phyloP scores from a whole-genome alignment of 2,888 invertebrate species.

The Nebria salina region DNA sequence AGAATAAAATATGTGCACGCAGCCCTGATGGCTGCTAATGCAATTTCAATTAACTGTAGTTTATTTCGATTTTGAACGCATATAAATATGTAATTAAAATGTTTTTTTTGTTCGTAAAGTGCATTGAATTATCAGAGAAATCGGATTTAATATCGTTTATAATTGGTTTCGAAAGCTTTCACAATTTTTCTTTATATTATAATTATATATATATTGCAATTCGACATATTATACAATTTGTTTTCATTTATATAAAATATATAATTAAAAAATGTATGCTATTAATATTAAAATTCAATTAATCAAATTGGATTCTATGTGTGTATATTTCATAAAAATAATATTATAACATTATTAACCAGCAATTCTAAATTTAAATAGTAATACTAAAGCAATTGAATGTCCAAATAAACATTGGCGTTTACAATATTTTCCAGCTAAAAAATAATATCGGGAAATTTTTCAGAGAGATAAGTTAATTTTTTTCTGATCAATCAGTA shows the following conservation, averaged over 20 bases:
- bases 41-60: background rate
- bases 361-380: too few relatives aligned
- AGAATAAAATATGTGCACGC: background rate
- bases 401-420: too few relatives aligned
- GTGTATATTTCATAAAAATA: too few relatives aligned
- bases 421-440: background rate
- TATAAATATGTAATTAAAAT: background rate
- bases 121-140: background rate
- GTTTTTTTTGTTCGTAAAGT: background rate
- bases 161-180: background rate
- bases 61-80: background rate
- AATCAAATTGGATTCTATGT: too few relatives aligned
- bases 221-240: too few relatives aligned
- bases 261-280: too few relatives aligned
- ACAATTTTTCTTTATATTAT: too few relatives aligned
- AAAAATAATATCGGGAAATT: background rate
- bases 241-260: too few relatives aligned
- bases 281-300: too few relatives aligned
- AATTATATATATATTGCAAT: too few relatives aligned
- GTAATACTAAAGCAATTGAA: too few relatives aligned
- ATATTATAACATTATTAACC: too few relatives aligned
- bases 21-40: background rate
- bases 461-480: background rate
- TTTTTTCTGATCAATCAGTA: conserved; percentile 14
- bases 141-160: background rate